These are phyloP conservation scores for Drosophila watanabei DNA, from an alignment of 1,140 invertebrate species.

Conservation along the genomic window DNA sequence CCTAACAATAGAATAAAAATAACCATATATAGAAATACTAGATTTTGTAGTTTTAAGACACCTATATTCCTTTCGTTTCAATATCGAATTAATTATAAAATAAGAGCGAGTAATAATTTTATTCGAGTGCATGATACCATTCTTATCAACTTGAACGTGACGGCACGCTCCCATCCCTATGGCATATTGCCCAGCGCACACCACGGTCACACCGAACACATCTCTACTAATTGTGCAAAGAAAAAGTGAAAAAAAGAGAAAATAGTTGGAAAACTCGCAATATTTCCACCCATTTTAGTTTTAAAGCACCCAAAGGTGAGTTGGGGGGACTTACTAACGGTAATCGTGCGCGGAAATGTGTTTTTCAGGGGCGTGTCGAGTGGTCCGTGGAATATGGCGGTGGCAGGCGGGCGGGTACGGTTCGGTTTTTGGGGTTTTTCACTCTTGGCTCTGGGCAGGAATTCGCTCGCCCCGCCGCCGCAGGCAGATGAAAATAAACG, in stretches of 20 bases:
- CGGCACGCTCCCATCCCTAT: conserved; percentile 14
- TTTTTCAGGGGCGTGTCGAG: not conserved
- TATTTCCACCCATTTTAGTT: conserved; percentile 50
- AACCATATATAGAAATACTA: too few relatives aligned
- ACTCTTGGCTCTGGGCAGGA: conserved; percentile 13
- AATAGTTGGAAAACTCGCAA: conserved; percentile 51
- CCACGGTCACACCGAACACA: conserved; percentile 28
- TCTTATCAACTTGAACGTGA: too few relatives aligned
- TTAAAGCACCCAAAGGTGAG: conserved; percentile 63
- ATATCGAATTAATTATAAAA: too few relatives aligned
- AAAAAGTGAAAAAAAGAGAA: conserved; percentile 76
- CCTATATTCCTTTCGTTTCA: too few relatives aligned
- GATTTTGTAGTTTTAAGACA: too few relatives aligned
- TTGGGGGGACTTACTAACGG: not conserved
- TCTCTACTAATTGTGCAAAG: conserved; percentile 62
- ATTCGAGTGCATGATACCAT: not conserved
- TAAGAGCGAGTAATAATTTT: not conserved
- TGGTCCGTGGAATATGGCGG: conserved; percentile 30
- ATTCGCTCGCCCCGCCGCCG: conserved; percentile 10
- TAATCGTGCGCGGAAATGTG: not conserved
- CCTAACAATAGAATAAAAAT: too few relatives aligned
- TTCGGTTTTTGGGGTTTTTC: conserved; percentile 20
- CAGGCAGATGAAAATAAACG: conserved; percentile 23
- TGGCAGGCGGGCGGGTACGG: conserved; percentile 33
- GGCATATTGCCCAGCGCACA: conserved; percentile 2